Evolutionary conservation across 2,888 invertebrate genomes (phyloP).

Genomic region (Torymus auratus): DNA sequence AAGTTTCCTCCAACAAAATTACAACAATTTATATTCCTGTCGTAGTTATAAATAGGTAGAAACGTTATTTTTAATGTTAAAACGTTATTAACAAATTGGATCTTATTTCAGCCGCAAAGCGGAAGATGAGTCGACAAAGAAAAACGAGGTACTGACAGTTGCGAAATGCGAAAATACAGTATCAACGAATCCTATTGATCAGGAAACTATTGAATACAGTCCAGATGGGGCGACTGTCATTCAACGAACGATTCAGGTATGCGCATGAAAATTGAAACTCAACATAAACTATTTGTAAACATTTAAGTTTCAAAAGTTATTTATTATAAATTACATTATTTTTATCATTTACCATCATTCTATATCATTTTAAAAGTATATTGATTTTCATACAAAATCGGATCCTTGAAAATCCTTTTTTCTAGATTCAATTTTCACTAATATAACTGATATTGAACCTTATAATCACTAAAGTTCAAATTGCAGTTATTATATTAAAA

Average conservation of each 20-base stretch:
- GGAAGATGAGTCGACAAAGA: constrained; percentile 43
- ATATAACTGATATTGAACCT: too few species aligned
- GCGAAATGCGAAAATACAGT: constrained; percentile 33
- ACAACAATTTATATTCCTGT: too few species aligned
- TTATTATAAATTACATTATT: too few species aligned
- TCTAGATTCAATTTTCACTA: too few species aligned
- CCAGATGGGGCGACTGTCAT: constrained; percentile 52
- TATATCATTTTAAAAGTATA: background rate
- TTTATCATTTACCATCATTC: too few species aligned
- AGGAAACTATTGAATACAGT: constrained; percentile 47
- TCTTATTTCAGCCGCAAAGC: constrained; percentile 49
- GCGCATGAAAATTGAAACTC: too few species aligned
- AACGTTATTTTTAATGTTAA: too few species aligned
- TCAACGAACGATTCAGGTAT: constrained; percentile 51
- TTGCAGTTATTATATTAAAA: too few species aligned
- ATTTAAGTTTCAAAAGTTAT: background rate
- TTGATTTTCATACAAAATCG: background rate
- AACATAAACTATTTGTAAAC: background rate
- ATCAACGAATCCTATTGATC: constrained; percentile 31
- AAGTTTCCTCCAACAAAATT: background rate
- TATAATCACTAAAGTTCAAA: too few species aligned
- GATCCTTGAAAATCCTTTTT: too few species aligned
- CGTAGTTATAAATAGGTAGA: too few species aligned
- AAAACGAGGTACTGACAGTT: constrained; percentile 34
- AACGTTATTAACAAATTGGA: background rate